Conservation (phyloP, 2,888 invertebrate genomes). For the Sarcophaga rosellei region DNA sequence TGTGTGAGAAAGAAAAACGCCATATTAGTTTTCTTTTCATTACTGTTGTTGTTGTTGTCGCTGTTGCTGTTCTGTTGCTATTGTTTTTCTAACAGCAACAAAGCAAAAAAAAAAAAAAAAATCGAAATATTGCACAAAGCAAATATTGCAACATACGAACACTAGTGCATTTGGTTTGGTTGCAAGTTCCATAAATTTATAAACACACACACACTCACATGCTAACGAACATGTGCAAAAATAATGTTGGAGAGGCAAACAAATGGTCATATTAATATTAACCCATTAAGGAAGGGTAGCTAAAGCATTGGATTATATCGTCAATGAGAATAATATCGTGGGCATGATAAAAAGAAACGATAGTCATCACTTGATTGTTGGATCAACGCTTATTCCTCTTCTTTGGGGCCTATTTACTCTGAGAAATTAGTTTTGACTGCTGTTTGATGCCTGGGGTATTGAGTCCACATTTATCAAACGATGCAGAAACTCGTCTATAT, state of each 20-base stretch:
- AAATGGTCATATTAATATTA: constrained; percentile 49
- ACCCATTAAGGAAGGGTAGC: constrained; percentile 18
- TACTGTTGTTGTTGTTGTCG: background rate
- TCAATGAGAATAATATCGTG: background rate
- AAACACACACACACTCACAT: background rate
- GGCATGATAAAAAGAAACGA: no score
- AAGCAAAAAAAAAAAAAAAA: background rate
- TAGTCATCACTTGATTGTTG: no score
- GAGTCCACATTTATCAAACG: no score
- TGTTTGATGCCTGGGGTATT: no score
- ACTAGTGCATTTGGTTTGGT: background rate
- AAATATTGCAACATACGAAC: background rate
- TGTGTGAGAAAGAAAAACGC: constrained; percentile 51
- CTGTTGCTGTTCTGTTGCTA: constrained; percentile 36
- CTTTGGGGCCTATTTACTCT: no score
- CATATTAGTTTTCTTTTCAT: constrained; percentile 41
- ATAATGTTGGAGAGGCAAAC: constrained; percentile 9
- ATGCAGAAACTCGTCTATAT: no score
- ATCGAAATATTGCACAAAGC: constrained; percentile 39
- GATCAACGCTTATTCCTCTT: no score
- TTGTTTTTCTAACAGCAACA: background rate
- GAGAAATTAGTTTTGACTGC: no score
- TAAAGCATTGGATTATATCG: background rate
- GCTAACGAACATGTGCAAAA: background rate
- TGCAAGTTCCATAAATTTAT: background rate